A percentile compares a stretch with the other conserved stretches of the same genome.
phyloP scores from a whole-genome alignment of 2,888 invertebrate species.

The Cantharis nigra region DNA sequence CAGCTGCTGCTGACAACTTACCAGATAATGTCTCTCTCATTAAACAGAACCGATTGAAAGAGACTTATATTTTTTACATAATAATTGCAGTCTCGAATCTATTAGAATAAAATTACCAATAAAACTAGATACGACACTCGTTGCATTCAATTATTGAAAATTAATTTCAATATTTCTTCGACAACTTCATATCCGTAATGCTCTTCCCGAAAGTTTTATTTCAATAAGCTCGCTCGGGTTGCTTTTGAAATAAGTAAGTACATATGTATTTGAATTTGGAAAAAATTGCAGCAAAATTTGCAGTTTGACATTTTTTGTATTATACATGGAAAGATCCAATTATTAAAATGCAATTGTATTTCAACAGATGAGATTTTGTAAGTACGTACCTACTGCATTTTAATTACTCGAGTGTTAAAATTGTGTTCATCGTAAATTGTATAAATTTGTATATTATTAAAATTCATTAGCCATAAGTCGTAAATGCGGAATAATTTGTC shows the following conservation, averaged over 20 bases:
- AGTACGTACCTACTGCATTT: conserved; percentile 41
- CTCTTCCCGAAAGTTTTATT: not conserved
- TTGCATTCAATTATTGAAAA: not conserved
- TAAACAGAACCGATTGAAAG: not conserved
- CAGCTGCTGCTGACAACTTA: not conserved
- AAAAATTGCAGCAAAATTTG: not conserved
- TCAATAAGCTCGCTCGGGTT: too few relatives aligned
- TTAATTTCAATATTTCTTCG: not conserved
- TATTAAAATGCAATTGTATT: conserved; percentile 16
- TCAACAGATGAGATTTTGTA: conserved; percentile 33
- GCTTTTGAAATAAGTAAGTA: too few relatives aligned
- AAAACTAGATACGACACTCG: not conserved
- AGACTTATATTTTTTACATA: not conserved
- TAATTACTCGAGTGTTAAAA: conserved; percentile 44
- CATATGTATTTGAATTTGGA: not conserved
- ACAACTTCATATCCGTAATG: not conserved
- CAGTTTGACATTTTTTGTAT: not conserved
- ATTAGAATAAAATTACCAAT: not conserved
- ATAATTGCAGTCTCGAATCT: not conserved
- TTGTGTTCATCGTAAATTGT: conserved; percentile 48
- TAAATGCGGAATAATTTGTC: conserved; percentile 33
- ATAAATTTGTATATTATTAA: conserved; percentile 54
- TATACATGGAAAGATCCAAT: conserved; percentile 6
- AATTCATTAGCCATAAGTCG: conserved; percentile 49
- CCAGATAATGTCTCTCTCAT: not conserved